Base-by-base conservation (phyloP, 30 jellyfish, hydroid and myxozoan species). In the Haliclystus octoradiatus region DNA sequence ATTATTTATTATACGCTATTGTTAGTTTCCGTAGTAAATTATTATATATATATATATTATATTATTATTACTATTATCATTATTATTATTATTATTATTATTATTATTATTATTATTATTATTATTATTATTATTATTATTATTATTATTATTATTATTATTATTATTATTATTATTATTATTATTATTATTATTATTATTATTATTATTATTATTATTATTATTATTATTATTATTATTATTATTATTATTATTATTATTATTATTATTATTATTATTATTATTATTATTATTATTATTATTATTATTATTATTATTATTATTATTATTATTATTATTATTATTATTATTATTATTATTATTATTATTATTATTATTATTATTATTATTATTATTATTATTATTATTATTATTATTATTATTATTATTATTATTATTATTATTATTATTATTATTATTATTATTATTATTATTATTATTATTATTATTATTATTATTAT, bases 21-120 rank as follows among this genome's bases (percentile, higher is more conserved):
- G n/a, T n/a, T n/a, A n/a, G n/a, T n/a, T n/a, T n/a, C n/a, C n/a
- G n/a, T n/a, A n/a, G n/a, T n/a, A n/a, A n/a, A n/a, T n/a, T n/a
- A n/a, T n/a, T n/a, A n/a, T n/a, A n/a, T n/a, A n/a, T n/a, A n/a
- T n/a, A n/a, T n/a, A n/a, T n/a, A n/a, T n/a, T n/a, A n/a, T n/a
- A 47, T 47, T n/a, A 47, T 47, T n/a, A 47, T 47, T n/a, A 47
- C 61, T n/a, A 47, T 47, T n/a, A 47, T 47, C 61, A 47, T 47
- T n/a, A 47, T 47, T n/a, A 47, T 47, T n/a, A 47, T 47, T n/a
- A 47, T 47, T n/a, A 47, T 47, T n/a, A 47, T 47, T n/a, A 47
- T 47, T n/a, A 47, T 47, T n/a, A 47, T 47, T n/a, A 47, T 47
- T n/a, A 47, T 47, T n/a, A 47, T 47, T n/a, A 47, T 47, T n/a